phyloP scores from a whole-genome alignment of 2,113 vertebrate genomes.

The Cyphomyrus plagiostoma region DNA sequence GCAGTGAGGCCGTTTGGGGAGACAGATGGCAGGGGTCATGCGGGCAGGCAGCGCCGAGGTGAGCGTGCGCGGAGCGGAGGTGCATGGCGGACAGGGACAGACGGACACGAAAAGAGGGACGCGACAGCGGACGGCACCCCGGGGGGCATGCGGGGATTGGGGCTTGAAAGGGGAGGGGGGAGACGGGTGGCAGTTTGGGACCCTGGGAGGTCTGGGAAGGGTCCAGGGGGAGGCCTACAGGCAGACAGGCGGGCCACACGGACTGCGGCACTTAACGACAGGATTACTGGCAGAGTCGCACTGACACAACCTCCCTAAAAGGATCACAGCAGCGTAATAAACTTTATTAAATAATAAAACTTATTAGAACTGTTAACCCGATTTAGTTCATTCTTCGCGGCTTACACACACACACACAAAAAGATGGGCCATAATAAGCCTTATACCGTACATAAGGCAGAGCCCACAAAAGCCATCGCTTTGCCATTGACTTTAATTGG shows the following conservation, averaged over 20 bases:
- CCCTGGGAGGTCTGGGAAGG: constrained; percentile 38
- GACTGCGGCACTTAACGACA: constrained; percentile 70
- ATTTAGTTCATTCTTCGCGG: constrained; percentile 99
- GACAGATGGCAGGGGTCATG: constrained; percentile 13
- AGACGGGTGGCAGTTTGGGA: neutral
- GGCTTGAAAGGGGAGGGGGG: neutral
- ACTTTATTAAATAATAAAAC: constrained; percentile 99
- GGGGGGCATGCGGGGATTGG: neutral
- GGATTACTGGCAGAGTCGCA: constrained; percentile 94
- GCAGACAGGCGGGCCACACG: constrained; percentile 76
- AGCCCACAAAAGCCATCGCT: constrained; percentile 96
- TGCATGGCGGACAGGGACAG: neutral
- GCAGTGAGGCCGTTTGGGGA: constrained; percentile 13
- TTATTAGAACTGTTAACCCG: constrained; percentile 99
- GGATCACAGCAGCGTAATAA: constrained; percentile 98
- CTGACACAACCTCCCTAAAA: constrained; percentile 96
- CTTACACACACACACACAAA: constrained; percentile 83
- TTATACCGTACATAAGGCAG: constrained; percentile 98
- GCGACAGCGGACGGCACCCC: neutral
- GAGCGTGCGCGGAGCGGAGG: constrained; percentile 20
- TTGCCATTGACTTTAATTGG: constrained; percentile 99
- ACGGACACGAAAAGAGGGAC: neutral
- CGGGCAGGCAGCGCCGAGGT: constrained; percentile 24
- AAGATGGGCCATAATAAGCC: constrained; percentile 96
- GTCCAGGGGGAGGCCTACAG: constrained; percentile 39